Evolutionary conservation across 2,113 vertebrate genomes (phyloP), one percentile per base, ranked within the genome.

Genomic region (Lycaon pictus): DNA sequence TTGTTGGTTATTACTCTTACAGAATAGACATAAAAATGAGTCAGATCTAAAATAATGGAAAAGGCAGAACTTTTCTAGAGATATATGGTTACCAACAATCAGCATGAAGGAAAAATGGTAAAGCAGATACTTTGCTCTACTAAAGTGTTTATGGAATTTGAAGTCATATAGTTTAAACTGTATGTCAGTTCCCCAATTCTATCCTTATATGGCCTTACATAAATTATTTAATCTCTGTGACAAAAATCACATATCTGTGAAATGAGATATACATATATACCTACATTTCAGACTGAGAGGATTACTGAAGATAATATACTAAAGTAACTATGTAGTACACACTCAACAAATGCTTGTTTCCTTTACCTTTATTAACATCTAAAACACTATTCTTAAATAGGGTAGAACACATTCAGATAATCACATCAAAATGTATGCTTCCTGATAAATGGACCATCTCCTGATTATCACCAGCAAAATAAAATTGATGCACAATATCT

Each of bases 401-500:
- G 29, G 29, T 17, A 92, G 35, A 93, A 72, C 23, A 80, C 16
- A 86, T 82, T 95, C 19, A 67, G 32, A 82, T 71, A 72, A 96
- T 95, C 91, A 71, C 35, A 82, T 58, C 16, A 62, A 12, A 90
- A 86, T 90, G 80, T 11, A 72, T 37, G 27, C 32, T n/a, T 86
- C 65, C 43, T 91, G 69, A 95, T 65, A 85, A 95, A 96, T 7
- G 48, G 62, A 4, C 27, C 72, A 74, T 94, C 60, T 76, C 84
- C 23, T 87, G 58, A 95, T 94, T 83, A 89, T 55, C 60, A 87
- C 22, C 85, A 86, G 62, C 65, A 93, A 97, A 96, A 55, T 91
- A 67, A 80, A 93, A 95, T 35, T 35, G 62, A 79, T n/a, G 10
- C 37, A 35, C 43, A 13, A 9, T 37, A n/a, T 87, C 79, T 67